phyloP scores from a whole-genome alignment of 2,797 vertebrate species.

The Alfaro cultratus region DNA sequence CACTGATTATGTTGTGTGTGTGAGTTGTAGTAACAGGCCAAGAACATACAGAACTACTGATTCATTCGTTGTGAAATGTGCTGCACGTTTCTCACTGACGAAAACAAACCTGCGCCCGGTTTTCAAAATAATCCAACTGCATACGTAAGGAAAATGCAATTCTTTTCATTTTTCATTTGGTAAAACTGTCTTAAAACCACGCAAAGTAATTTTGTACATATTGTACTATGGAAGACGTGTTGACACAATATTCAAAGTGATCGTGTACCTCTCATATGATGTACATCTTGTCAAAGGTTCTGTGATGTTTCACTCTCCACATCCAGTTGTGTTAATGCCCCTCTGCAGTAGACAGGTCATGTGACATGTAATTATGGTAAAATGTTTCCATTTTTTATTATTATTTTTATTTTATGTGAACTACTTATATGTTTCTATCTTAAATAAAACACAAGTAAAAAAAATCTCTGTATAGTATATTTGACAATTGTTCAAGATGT shows the following conservation, averaged over 20 bases:
- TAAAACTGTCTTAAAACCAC: slow-evolving; percentile 18
- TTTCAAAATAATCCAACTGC: background rate
- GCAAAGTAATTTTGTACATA: slow-evolving; percentile 58
- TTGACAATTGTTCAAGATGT: slow-evolving; percentile 87
- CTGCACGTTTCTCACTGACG: background rate
- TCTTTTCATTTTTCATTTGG: background rate
- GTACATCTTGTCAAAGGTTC: slow-evolving; percentile 9
- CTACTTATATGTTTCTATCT: slow-evolving; percentile 83
- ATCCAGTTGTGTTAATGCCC: slow-evolving; percentile 44
- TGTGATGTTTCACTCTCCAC: slow-evolving; percentile 37
- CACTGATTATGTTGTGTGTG: background rate
- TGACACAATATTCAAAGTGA: slow-evolving; percentile 54
- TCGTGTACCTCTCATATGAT: slow-evolving; percentile 42
- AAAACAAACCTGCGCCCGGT: background rate
- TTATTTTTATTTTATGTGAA: slow-evolving; percentile 80
- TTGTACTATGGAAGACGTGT: slow-evolving; percentile 45
- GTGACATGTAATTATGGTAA: slow-evolving; percentile 72
- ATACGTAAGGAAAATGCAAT: background rate
- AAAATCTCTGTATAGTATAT: slow-evolving; percentile 86
- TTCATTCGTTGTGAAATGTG: background rate
- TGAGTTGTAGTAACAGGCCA: slow-evolving; percentile 1
- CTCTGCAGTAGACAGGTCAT: slow-evolving; percentile 38
- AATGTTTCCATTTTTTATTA: slow-evolving; percentile 60
- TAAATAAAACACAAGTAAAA: slow-evolving; percentile 71
- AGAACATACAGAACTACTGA: background rate